Percentiles rank a stretch among this genome's conserved stretches.
These are phyloP conservation scores for Amiota mariae DNA, from an alignment of 2,888 invertebrate species.

Conservation along the genomic window DNA sequence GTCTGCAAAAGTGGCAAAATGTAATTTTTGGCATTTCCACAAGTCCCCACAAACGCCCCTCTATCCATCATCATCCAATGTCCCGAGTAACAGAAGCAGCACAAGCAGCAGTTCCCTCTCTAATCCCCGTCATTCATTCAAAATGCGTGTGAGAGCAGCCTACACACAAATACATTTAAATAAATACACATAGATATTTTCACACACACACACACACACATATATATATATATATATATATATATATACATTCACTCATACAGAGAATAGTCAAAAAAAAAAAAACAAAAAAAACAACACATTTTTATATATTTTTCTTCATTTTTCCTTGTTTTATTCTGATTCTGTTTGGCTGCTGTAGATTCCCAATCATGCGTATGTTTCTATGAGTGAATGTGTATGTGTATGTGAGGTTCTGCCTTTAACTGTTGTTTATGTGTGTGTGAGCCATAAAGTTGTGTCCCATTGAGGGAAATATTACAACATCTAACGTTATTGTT, in stretches of 20 bases:
- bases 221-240: too few species aligned
- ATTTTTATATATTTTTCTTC: not conserved
- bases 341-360: not conserved
- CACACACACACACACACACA: not conserved
- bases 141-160: too few species aligned
- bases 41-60: constrained; percentile 38
- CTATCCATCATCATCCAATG: not conserved
- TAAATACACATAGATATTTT: too few species aligned
- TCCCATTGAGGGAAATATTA: constrained; percentile 44
- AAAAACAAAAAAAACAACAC: not conserved
- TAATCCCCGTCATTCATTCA: too few species aligned
- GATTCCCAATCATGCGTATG: not conserved
- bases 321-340: not conserved
- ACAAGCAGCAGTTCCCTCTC: too few species aligned
- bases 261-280: too few species aligned
- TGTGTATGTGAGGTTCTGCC: constrained; percentile 29
- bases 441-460: constrained; percentile 27
- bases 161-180: constrained; percentile 3
- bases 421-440: constrained; percentile 39
- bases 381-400: constrained; percentile 15
- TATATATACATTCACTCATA: too few species aligned
- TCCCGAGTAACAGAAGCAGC: too few species aligned
- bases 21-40: constrained; percentile 65
- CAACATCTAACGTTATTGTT: constrained; percentile 51
- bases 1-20: constrained; percentile 64